These are phyloP conservation scores for Pachydiplax longipennis DNA, from an alignment of 2,888 invertebrate genomes.

Conservation along the genomic window DNA sequence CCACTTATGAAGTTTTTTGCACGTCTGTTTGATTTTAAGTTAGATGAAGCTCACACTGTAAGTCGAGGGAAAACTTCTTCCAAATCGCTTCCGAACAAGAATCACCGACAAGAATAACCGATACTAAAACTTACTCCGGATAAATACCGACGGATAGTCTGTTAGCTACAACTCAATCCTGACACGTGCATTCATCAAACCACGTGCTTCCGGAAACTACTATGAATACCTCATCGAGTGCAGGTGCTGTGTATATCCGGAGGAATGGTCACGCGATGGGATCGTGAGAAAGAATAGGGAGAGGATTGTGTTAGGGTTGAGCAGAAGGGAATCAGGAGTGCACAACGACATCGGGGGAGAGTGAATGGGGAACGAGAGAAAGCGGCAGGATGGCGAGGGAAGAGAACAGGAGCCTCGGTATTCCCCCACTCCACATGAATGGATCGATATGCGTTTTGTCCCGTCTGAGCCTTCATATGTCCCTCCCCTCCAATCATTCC, in stretches of 20 bases:
- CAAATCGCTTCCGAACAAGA: too few species aligned
- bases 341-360: slow-evolving; percentile 29
- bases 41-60: too few species aligned
- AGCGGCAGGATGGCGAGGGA: slow-evolving; percentile 33
- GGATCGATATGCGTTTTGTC: slow-evolving; percentile 45
- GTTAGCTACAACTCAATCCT: not conserved
- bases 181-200: slow-evolving; percentile 15
- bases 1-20: too few species aligned
- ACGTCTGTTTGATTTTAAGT: too few species aligned
- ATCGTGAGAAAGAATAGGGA: not conserved
- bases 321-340: slow-evolving; percentile 21
- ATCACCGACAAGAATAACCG: too few species aligned
- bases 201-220: slow-evolving; percentile 33
- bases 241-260: slow-evolving; percentile 22
- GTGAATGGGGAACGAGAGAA: slow-evolving; percentile 39
- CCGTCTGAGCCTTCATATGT: slow-evolving; percentile 44
- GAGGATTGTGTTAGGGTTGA: slow-evolving; percentile 34
- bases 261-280: slow-evolving; percentile 26
- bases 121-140: too few species aligned
- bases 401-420: slow-evolving; percentile 32
- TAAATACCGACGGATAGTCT: too few species aligned
- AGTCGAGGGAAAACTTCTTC: too few species aligned
- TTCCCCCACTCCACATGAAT: slow-evolving; percentile 40
- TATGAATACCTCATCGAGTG: slow-evolving; percentile 17
- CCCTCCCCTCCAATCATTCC: slow-evolving; percentile 20